phyloP scores from a whole-genome alignment of 2,797 vertebrate genomes.

The Argyrosomus regius region DNA sequence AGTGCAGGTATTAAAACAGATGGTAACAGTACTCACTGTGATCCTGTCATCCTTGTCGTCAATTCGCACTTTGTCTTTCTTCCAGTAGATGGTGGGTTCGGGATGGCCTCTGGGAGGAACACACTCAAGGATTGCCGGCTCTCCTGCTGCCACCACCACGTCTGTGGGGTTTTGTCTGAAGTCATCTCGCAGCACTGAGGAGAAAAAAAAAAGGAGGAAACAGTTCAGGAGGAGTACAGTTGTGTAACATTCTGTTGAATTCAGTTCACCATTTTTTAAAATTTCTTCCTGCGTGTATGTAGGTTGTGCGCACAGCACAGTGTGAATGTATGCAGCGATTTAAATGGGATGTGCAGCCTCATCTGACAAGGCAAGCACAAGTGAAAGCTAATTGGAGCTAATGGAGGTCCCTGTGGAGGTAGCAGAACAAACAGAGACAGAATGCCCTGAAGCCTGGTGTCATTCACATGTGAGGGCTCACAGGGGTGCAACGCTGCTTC shows the following conservation, averaged over 20 bases:
- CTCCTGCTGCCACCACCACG: constrained; percentile 96
- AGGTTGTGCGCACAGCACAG: constrained; percentile 11
- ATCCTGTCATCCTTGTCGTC: constrained; percentile 96
- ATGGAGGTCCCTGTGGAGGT: constrained; percentile 81
- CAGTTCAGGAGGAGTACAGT: constrained; percentile 10
- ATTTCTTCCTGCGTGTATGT: not conserved
- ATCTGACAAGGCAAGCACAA: constrained; percentile 72
- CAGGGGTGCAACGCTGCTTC: constrained; percentile 51
- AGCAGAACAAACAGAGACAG: constrained; percentile 81
- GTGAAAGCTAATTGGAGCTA: constrained; percentile 84
- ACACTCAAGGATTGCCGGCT: constrained; percentile 97
- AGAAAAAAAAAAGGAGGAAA: constrained; percentile 11
- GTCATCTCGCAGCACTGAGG: constrained; percentile 95
- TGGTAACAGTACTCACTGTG: constrained; percentile 83
- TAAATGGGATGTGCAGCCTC: constrained; percentile 65
- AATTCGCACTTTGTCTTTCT: constrained; percentile 96
- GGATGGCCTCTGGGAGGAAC: constrained; percentile 97
- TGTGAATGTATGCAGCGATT: constrained; percentile 40
- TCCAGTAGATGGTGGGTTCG: constrained; percentile 98
- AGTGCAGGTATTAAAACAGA: constrained; percentile 8
- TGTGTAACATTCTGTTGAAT: not conserved
- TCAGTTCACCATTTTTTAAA: not conserved
- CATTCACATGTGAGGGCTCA: constrained; percentile 80
- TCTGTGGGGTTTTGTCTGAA: constrained; percentile 98
- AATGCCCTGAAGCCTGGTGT: constrained; percentile 81